Conservation (phyloP, 2,888 invertebrate genomes). For the Cheilosia impressa region DNA sequence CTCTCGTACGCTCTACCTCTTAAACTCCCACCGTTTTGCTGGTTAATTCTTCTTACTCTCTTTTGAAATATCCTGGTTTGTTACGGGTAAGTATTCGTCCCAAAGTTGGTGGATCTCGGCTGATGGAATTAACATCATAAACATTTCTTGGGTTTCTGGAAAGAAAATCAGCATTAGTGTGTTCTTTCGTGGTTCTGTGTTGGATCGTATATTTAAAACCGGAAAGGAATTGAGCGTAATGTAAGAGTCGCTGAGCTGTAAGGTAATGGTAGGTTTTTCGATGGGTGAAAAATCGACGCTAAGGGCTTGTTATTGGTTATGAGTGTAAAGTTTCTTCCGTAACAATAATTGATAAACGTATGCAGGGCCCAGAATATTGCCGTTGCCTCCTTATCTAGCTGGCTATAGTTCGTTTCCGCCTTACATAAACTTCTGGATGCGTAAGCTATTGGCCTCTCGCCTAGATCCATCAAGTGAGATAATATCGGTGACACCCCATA, state of each 20-base stretch:
- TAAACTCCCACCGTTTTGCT: not conserved
- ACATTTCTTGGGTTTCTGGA: conserved; percentile 21
- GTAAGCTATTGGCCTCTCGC: conserved; percentile 63
- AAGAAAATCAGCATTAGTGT: conserved; percentile 43
- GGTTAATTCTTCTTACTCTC: conserved; percentile 10
- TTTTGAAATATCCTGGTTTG: conserved; percentile 19
- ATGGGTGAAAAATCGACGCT: conserved; percentile 58
- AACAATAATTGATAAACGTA: conserved; percentile 62
- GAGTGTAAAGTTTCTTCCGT: conserved; percentile 60
- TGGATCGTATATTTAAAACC: conserved; percentile 47
- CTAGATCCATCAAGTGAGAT: conserved; percentile 44
- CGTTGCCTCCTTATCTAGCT: conserved; percentile 64
- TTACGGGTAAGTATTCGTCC: conserved; percentile 38
- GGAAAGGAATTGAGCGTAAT: conserved; percentile 59
- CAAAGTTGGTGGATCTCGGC: conserved; percentile 23
- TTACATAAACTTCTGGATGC: conserved; percentile 62
- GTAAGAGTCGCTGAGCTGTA: conserved; percentile 63
- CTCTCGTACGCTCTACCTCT: too few relatives aligned
- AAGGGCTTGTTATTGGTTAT: conserved; percentile 61
- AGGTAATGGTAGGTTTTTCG: conserved; percentile 65
- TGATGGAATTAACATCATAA: too few relatives aligned
- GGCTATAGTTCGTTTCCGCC: conserved; percentile 63
- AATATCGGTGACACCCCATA: not conserved
- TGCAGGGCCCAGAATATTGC: conserved; percentile 60
- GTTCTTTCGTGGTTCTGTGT: conserved; percentile 47